These are phyloP conservation scores for Otis tarda DNA, from an alignment of 2,113 vertebrate species.

Conservation along the genomic window DNA sequence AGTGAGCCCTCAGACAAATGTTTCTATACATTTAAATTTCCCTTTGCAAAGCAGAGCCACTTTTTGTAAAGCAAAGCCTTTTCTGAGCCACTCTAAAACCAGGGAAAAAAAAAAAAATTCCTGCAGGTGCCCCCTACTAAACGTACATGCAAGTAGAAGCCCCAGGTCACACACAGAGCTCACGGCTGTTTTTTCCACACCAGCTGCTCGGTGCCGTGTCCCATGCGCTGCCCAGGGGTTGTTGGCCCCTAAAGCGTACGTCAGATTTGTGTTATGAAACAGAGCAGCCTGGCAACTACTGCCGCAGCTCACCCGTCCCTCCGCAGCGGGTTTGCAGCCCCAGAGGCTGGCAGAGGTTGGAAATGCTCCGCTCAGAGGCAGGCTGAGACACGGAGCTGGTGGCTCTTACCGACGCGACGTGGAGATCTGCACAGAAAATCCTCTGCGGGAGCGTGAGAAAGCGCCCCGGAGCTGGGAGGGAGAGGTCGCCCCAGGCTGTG, in stretches of 20 bases:
- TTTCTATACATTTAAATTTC: neutral
- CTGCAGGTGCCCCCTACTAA: neutral
- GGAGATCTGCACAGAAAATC: rapidly evolving
- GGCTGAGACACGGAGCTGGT: rapidly evolving
- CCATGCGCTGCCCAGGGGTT: rapidly evolving
- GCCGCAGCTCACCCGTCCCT: neutral
- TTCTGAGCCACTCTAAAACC: neutral
- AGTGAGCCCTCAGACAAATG: neutral
- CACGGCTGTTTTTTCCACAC: neutral
- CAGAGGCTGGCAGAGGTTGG: neutral
- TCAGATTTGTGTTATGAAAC: neutral
- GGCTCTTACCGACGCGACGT: rapidly evolving
- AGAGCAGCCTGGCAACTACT: neutral
- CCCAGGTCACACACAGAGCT: rapidly evolving
- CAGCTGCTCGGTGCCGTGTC: rapidly evolving
- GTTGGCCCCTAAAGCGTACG: rapidly evolving
- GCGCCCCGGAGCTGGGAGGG: no score
- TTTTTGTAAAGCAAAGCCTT: neutral
- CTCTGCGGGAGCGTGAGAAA: rapidly evolving
- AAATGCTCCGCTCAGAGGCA: neutral
- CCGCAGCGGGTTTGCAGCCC: rapidly evolving
- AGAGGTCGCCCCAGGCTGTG: rapidly evolving
- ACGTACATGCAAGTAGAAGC: rapidly evolving
- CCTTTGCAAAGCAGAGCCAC: neutral
- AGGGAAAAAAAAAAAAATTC: neutral